Evolutionary conservation across 2,113 vertebrate species (phyloP).

Genomic region (Glaucomys volans): DNA sequence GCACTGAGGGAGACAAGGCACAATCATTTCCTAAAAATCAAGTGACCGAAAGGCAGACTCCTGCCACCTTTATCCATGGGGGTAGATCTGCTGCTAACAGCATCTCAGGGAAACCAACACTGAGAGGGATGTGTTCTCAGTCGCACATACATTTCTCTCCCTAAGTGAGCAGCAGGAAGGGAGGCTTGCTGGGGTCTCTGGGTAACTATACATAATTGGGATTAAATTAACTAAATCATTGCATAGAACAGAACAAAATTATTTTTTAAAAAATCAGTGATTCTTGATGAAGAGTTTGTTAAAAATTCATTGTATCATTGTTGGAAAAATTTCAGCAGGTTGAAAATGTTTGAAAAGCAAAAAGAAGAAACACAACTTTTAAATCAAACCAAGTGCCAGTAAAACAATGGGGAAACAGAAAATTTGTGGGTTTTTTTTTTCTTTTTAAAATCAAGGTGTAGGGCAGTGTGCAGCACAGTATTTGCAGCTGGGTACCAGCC

Average conservation of each 20-base stretch:
- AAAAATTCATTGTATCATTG: background rate
- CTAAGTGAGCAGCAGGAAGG: background rate
- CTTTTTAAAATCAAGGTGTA: background rate
- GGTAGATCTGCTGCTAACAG: background rate
- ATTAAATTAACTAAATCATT: background rate
- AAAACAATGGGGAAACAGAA: background rate
- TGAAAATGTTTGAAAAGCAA: background rate
- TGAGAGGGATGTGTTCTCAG: background rate
- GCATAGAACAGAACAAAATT: background rate
- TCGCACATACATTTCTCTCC: background rate
- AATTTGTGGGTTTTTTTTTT: background rate
- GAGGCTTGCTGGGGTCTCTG: background rate
- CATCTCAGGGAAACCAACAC: background rate
- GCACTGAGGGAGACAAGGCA: background rate
- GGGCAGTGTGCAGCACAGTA: too few species aligned
- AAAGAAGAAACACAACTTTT: background rate
- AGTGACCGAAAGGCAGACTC: background rate
- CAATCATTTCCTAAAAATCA: background rate
- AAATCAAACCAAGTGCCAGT: background rate
- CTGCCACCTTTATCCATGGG: background rate
- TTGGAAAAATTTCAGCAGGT: background rate
- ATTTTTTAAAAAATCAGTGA: background rate
- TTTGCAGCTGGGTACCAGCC: background rate
- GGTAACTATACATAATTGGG: background rate
- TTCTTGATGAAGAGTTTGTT: background rate